A percentile compares a stretch with the other conserved stretches of the same genome.
Conservation (phyloP, 2,113 vertebrate genomes). For the Corythornis vintsioides region DNA sequence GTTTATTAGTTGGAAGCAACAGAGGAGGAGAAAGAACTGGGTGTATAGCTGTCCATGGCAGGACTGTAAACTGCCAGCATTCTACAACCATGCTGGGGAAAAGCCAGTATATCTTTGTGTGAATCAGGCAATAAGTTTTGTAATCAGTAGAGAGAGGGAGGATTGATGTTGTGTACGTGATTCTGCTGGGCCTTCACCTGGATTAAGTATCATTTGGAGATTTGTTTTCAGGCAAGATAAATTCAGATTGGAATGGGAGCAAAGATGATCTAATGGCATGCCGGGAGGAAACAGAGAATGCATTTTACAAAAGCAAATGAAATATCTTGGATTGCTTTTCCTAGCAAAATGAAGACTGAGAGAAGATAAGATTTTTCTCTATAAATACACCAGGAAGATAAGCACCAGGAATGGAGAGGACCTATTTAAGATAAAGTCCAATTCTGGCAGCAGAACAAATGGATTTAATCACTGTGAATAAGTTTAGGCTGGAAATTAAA, state of each 20-base stretch:
- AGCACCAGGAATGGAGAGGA: neutral
- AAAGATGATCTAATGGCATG: neutral
- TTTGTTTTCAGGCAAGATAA: constrained; percentile 16
- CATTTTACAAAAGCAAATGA: constrained; percentile 25
- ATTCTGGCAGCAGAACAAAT: constrained; percentile 51
- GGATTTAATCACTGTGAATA: constrained; percentile 33
- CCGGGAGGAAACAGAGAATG: neutral
- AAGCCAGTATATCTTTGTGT: neutral
- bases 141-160: neutral
- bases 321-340: constrained; percentile 20
- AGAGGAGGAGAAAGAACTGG: neutral
- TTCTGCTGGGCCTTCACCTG: neutral
- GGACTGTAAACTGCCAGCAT: neutral
- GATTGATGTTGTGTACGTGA: neutral
- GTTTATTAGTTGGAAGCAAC: neutral
- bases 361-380: constrained; percentile 36
- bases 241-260: neutral
- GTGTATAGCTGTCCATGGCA: neutral
- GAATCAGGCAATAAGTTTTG: neutral
- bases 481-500: constrained; percentile 51
- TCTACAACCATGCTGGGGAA: fast-evolving
- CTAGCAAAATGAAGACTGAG: constrained; percentile 23
- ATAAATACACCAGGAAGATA: constrained; percentile 37
- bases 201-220: neutral
- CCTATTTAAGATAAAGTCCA: constrained; percentile 29